Evolutionary conservation across 2,888 invertebrate genomes (phyloP), one percentile per base, ranked within the genome.

Genomic region (Diarsia mendica): DNA sequence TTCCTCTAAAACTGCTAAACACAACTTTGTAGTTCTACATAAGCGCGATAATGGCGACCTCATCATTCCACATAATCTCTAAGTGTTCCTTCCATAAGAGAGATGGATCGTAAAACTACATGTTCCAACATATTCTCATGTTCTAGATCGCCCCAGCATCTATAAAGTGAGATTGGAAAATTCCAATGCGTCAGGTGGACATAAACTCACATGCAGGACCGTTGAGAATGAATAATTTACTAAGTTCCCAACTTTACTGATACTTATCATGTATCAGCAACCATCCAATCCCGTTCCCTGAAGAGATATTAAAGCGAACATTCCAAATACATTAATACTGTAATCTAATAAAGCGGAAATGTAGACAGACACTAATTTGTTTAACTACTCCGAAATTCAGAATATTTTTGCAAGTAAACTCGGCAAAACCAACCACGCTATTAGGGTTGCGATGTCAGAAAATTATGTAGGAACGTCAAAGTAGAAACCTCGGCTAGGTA

Each of bases 391-490:
- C 39, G 23, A 82, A 80, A 77, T 63, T 67, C 28, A 23, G 39
- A 61, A 49, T 44, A 63, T 77, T 85, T 80, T 83, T 80, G 65
- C 53, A 73, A 74, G 80, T 71, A 76, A 84, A 79, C 51, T 67
- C 48, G 28, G 58, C 61, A 74, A 70, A 77, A 75, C 60, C 80
- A 67, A 3, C 23, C 15, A 68, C 68, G 63, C 78, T 33, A 77
- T 77, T 76, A 65, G 75, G 81, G 86, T 87, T 87, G 88, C 73
- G 77, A 89, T 90, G 92, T 90, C 90, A 88, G 91, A 91, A 92
- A 92, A 92, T 93, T 92, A 91, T 90, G 91, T 90, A 88, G 87
- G 85, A 87, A 89, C 91, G 89, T 91, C 90, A 92, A 92, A 93
- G 90, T 90, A 89, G 89, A 91, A 91, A 91, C 92, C 92, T 89